Evolutionary conservation across 2,797 vertebrate species (phyloP).

Genomic region (Prunella strophiata): DNA sequence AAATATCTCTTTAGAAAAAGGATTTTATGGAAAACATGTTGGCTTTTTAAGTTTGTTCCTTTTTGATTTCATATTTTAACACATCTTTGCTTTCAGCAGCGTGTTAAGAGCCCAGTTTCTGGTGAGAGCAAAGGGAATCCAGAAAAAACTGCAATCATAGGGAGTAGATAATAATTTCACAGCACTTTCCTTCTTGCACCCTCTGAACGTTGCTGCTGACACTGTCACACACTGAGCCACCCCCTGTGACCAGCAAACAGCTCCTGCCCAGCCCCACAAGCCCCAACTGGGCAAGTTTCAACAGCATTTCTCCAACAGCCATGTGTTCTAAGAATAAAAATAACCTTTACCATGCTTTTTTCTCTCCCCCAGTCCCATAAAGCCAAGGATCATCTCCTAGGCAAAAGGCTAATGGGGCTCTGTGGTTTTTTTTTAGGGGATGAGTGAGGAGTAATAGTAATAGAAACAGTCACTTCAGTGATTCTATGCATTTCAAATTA

Average conservation of each 20-base stretch:
- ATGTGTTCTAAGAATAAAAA: not conserved
- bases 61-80: not conserved
- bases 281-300: not conserved
- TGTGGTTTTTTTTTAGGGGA: not conserved
- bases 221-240: not conserved
- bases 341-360: not conserved
- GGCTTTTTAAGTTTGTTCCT: not conserved
- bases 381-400: not conserved
- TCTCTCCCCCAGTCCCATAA: not conserved
- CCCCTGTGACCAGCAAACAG: not conserved
- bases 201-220: not conserved
- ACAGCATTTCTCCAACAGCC: not conserved
- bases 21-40: not conserved
- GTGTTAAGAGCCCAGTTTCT: not conserved
- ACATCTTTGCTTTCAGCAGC: not conserved
- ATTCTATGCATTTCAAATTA: not conserved
- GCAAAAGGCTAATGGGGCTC: not conserved
- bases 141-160: not conserved
- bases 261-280: not conserved
- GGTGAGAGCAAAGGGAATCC: not conserved
- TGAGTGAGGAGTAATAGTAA: not conserved
- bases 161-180: not conserved
- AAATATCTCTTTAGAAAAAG: not conserved
- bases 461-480: not conserved
- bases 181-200: not conserved